Conservation (phyloP, 2,113 vertebrate genomes). For the Colaptes auratus region DNA sequence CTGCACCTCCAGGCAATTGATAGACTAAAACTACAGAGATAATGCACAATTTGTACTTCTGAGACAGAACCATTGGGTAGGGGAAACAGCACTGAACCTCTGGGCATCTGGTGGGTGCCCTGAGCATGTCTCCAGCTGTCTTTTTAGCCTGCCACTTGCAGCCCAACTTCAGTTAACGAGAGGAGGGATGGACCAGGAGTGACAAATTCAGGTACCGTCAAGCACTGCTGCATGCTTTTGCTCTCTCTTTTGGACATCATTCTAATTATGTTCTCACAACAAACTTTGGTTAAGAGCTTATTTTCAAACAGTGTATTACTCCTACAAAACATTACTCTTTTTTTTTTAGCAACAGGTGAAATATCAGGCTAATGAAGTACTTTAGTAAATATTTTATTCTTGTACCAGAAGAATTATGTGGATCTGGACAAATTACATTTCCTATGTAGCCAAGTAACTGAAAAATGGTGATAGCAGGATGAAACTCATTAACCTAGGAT, state of each 20-base stretch:
- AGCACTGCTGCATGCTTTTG: not conserved
- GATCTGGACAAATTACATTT: conserved; percentile 4
- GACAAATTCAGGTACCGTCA: not conserved
- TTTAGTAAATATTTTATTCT: not conserved
- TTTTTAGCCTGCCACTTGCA: not conserved
- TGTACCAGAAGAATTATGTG: not conserved
- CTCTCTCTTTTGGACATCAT: not conserved
- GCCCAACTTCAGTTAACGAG: not conserved
- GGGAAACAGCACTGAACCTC: not conserved
- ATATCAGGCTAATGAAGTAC: not conserved
- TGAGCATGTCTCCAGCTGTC: not conserved
- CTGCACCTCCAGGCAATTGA: not conserved
- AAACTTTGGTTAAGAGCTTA: not conserved
- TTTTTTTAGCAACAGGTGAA: not conserved
- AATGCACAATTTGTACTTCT: not conserved
- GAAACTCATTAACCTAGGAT: not conserved
- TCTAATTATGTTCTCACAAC: not conserved
- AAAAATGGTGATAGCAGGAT: conserved; percentile 10
- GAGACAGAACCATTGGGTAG: not conserved
- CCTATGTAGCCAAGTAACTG: not conserved
- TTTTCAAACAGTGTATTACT: not conserved
- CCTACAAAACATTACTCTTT: not conserved
- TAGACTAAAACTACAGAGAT: not conserved
- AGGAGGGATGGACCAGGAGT: not conserved
- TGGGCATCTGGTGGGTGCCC: not conserved